Conservation (phyloP, 2,113 vertebrate species). For the Balaeniceps rex region DNA sequence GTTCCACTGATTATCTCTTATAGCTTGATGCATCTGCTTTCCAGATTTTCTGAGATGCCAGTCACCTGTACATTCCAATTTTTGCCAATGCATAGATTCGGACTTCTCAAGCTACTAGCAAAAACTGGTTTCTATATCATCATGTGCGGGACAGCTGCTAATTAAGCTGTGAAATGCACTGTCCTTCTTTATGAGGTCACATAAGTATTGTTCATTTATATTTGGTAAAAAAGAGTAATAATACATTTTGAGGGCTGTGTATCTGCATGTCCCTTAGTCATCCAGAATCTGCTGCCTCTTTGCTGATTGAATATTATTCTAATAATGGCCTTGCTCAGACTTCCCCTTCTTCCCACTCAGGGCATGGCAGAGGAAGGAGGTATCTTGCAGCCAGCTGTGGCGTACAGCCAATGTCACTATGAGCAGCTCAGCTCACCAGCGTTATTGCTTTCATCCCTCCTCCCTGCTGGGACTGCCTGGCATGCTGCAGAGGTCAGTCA, state of each 20-base stretch:
- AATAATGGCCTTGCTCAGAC: background rate
- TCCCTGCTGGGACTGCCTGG: background rate
- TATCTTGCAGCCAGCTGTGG: background rate
- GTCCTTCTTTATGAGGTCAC: background rate
- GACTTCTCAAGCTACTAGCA: background rate
- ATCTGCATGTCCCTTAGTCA: background rate
- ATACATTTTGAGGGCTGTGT: background rate
- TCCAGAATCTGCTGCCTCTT: background rate
- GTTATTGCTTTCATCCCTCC: background rate
- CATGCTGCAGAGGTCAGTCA: background rate
- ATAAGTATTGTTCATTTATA: background rate
- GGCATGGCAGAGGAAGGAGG: background rate
- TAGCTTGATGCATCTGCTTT: background rate
- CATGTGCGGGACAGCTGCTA: accelerated
- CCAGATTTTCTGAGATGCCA: background rate
- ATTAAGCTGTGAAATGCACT: background rate
- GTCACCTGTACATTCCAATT: background rate
- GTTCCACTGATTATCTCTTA: background rate
- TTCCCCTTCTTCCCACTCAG: background rate
- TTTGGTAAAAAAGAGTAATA: background rate
- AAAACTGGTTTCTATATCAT: background rate
- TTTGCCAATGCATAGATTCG: background rate
- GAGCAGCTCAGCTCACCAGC: background rate
- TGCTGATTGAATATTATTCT: background rate
- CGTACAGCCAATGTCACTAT: background rate